A percentile compares a stretch with the other conserved stretches of the same genome.
phyloP scores from a whole-genome alignment of 2,888 invertebrate genomes.

The Yponomeuta plumbellus region DNA sequence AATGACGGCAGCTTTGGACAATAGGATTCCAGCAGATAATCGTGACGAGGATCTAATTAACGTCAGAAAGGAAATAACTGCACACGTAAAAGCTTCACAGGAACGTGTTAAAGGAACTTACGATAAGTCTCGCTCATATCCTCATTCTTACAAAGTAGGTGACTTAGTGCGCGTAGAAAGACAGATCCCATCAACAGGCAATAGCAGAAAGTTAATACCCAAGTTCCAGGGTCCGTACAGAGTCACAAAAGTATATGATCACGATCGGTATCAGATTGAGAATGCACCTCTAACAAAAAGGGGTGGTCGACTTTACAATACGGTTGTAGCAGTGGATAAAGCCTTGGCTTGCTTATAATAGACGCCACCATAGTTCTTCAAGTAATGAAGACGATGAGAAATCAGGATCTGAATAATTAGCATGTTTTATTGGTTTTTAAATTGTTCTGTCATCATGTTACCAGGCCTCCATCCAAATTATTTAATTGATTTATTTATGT shows the following conservation, averaged over 20 bases:
- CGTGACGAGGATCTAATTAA: neutral
- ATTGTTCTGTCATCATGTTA: no score
- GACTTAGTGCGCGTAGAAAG: slow-evolving; percentile 18
- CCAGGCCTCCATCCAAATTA: no score
- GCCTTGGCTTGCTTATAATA: slow-evolving; percentile 2
- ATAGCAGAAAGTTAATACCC: slow-evolving; percentile 19
- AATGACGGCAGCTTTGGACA: neutral
- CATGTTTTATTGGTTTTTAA: no score
- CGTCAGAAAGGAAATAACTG: neutral
- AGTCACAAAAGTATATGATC: slow-evolving; percentile 12
- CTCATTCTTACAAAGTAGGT: slow-evolving; percentile 4
- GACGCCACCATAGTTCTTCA: neutral
- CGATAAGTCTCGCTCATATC: neutral
- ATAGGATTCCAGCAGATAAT: neutral
- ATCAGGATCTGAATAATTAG: no score
- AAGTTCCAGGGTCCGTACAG: slow-evolving; percentile 19
- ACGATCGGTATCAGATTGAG: slow-evolving; percentile 19
- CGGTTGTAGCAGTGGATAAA: slow-evolving; percentile 17
- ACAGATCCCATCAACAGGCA: slow-evolving; percentile 17
- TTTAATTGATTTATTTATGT: no score
- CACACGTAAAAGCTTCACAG: neutral
- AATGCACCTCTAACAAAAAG: slow-evolving; percentile 20
- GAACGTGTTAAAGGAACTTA: neutral
- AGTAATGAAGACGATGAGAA: neutral
- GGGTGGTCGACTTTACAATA: slow-evolving; percentile 8